Evolutionary conservation across 2,888 invertebrate genomes (phyloP).

Genomic region (Limnephilus lunatus): DNA sequence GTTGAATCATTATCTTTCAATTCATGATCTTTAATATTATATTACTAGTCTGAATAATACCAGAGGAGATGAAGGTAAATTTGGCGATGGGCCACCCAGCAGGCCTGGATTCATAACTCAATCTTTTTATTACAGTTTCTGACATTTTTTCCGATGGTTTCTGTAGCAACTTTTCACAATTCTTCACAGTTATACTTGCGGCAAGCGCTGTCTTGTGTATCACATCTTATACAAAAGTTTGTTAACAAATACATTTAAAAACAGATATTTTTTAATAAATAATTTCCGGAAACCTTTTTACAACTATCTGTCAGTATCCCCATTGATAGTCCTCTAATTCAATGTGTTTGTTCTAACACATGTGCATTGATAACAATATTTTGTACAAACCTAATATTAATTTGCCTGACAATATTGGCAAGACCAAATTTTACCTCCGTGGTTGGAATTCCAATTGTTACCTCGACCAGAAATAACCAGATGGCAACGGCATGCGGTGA

Average conservation of each 20-base stretch:
- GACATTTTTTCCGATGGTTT: neutral
- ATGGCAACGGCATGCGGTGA: neutral
- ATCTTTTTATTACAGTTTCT: constrained; percentile 10
- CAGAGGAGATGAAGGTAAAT: neutral
- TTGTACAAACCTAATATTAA: too few species aligned
- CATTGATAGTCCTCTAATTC: neutral
- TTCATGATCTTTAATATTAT: neutral
- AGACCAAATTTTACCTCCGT: neutral
- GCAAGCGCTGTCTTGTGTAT: neutral
- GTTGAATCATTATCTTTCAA: constrained; percentile 47
- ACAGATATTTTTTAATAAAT: neutral
- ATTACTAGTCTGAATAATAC: neutral
- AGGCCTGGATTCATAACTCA: constrained; percentile 2
- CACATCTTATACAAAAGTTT: neutral
- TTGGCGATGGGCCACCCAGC: constrained; percentile 7
- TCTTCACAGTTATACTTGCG: neutral
- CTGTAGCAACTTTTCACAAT: neutral
- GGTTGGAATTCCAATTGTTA: neutral
- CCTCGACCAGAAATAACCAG: neutral
- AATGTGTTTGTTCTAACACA: neutral
- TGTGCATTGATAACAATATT: neutral
- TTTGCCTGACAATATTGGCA: neutral
- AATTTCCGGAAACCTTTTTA: neutral
- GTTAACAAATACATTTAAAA: neutral
- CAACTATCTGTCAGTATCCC: neutral